phyloP scores from a whole-genome alignment of 2,113 vertebrate species.

The Coregonus clupeaformis region DNA sequence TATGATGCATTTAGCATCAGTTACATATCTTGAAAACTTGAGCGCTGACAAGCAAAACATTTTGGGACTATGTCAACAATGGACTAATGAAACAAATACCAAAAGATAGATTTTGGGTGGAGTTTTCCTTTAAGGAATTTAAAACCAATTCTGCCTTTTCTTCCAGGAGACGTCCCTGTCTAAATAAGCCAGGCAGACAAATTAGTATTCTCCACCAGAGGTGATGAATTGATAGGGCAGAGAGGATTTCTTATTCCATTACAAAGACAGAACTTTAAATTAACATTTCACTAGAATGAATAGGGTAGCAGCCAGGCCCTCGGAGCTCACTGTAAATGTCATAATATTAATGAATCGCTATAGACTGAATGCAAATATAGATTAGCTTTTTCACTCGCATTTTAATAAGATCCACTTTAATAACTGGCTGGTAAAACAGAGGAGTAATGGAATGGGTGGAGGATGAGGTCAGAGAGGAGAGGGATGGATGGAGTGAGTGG shows the following conservation, averaged over 20 bases:
- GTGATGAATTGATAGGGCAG: constrained; percentile 94
- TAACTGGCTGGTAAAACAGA: constrained; percentile 58
- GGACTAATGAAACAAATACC: no score
- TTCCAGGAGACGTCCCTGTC: constrained; percentile 65
- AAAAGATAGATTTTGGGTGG: no score
- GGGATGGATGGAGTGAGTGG: background rate
- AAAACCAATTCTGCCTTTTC: constrained; percentile 65
- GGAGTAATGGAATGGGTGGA: constrained; percentile 81
- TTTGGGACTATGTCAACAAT: no score
- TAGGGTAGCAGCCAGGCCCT: constrained; percentile 97
- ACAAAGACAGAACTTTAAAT: constrained; percentile 99
- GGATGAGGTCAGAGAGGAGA: constrained; percentile 60
- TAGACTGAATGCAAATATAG: constrained; percentile 99
- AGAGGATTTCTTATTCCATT: constrained; percentile 99
- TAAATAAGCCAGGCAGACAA: constrained; percentile 66
- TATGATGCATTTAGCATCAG: no score
- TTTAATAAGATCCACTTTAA: constrained; percentile 99
- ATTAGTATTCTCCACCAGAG: constrained; percentile 99
- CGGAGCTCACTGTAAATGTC: constrained; percentile 99
- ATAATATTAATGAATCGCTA: constrained; percentile 99
- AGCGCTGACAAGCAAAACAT: no score
- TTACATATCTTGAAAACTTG: no score
- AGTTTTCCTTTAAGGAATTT: no score
- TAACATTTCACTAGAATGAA: constrained; percentile 99
- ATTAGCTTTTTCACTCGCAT: constrained; percentile 97